phyloP scores from a whole-genome alignment of 2,888 invertebrate species.

The Drosophila kuntzei region DNA sequence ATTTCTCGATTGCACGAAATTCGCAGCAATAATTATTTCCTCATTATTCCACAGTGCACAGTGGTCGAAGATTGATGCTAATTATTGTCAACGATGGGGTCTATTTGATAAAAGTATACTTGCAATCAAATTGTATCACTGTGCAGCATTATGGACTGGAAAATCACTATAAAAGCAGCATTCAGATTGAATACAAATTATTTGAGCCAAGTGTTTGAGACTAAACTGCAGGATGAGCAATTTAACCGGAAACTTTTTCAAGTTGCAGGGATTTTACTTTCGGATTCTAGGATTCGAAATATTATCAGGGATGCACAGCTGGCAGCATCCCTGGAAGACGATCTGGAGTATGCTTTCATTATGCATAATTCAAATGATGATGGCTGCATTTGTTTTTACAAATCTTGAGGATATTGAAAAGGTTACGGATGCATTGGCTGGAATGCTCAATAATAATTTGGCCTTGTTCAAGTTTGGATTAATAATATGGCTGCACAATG shows the following conservation, averaged over 20 bases:
- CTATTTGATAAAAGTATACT: too few relatives aligned
- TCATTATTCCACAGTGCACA: slow-evolving; percentile 18
- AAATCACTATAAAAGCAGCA: slow-evolving; percentile 11
- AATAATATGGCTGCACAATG: slow-evolving; percentile 35
- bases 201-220: not conserved
- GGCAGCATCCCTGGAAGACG: slow-evolving; percentile 38
- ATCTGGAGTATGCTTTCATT: slow-evolving; percentile 24
- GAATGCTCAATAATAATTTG: slow-evolving; percentile 39
- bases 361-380: slow-evolving; percentile 22
- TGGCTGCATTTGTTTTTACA: slow-evolving; percentile 15
- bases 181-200: not conserved
- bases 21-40: slow-evolving; percentile 11
- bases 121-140: too few relatives aligned
- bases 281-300: slow-evolving; percentile 48
- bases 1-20: not conserved
- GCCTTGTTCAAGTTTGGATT: slow-evolving; percentile 43
- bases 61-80: not conserved
- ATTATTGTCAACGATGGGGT: not conserved
- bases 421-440: slow-evolving; percentile 46
- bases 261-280: slow-evolving; percentile 43
- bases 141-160: not conserved
- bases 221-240: slow-evolving; percentile 2
- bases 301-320: slow-evolving; percentile 14
- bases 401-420: slow-evolving; percentile 43
- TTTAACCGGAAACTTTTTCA: slow-evolving; percentile 32